Percentiles rank a stretch among this genome's conserved stretches.
Conservation (phyloP, 2,888 invertebrate genomes). For the Panzeria rudis region DNA sequence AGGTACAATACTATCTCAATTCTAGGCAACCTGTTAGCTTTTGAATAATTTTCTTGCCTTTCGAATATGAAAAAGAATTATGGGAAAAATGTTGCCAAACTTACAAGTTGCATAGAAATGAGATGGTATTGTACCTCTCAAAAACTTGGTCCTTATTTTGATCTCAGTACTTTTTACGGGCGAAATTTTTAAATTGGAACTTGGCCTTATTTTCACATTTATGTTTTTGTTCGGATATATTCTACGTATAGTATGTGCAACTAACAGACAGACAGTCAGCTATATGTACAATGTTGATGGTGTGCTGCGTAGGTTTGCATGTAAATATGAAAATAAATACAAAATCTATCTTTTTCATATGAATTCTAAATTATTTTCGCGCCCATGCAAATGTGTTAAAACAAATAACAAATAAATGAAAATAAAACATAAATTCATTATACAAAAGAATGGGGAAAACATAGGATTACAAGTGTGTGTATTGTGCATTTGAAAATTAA, state of each 20-base stretch:
- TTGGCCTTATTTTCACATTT: too few relatives aligned
- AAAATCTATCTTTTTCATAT: conserved; percentile 39
- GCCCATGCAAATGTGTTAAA: conserved; percentile 62
- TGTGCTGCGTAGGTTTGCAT: conserved; percentile 16
- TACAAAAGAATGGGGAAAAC: neutral
- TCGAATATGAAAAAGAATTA: too few relatives aligned
- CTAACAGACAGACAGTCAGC: neutral
- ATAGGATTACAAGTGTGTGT: neutral
- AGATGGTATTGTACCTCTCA: too few relatives aligned
- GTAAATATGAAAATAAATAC: conserved; percentile 32
- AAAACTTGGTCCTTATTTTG: too few relatives aligned
- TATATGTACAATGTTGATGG: neutral
- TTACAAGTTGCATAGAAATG: too few relatives aligned
- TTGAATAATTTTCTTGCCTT: too few relatives aligned
- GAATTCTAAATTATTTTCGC: conserved; percentile 62
- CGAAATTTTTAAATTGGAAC: too few relatives aligned
- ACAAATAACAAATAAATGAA: conserved; percentile 54
- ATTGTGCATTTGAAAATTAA: conserved; percentile 19
- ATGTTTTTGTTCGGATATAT: too few relatives aligned
- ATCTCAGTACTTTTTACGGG: too few relatives aligned
- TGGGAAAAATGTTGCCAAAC: too few relatives aligned
- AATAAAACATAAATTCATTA: conserved; percentile 16
- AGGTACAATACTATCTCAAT: too few relatives aligned
- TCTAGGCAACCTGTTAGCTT: too few relatives aligned
- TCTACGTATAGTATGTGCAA: neutral